A percentile compares a stretch with the other conserved stretches of the same genome.
phyloP scores from a whole-genome alignment of 2,113 vertebrate genomes.

The Colius striatus region DNA sequence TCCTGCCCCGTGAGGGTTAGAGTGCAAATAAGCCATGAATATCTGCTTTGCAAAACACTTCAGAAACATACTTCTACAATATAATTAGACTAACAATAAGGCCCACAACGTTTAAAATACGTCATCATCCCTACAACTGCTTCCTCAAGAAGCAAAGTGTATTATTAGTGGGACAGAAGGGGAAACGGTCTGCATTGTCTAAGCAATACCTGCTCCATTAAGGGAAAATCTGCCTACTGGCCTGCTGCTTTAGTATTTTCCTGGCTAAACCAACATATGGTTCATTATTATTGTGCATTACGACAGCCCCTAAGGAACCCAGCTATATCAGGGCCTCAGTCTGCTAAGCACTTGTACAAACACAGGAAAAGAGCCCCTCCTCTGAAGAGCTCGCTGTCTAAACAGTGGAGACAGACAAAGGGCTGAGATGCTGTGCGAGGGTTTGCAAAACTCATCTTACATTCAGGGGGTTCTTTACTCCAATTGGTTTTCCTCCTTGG shows the following conservation, averaged over 20 bases:
- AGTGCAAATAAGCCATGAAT: rapidly evolving
- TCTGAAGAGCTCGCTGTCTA: slow-evolving; percentile 60
- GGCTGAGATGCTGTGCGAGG: not conserved
- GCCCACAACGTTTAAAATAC: not conserved
- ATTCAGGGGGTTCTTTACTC: not conserved
- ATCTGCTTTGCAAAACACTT: not conserved
- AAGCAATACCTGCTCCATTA: slow-evolving; percentile 53
- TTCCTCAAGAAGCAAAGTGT: slow-evolving; percentile 39
- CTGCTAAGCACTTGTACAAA: slow-evolving; percentile 69
- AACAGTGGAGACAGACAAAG: slow-evolving; percentile 57
- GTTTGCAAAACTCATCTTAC: slow-evolving; percentile 13
- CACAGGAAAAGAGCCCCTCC: slow-evolving; percentile 69
- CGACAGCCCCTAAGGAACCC: slow-evolving; percentile 52
- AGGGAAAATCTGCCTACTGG: slow-evolving; percentile 23
- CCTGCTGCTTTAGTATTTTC: slow-evolving; percentile 32
- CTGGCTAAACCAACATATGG: slow-evolving; percentile 44
- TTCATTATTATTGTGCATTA: slow-evolving; percentile 36
- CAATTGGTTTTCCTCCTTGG: not conserved
- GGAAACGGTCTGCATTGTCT: slow-evolving; percentile 55
- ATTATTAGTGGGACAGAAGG: not conserved
- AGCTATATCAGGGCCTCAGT: slow-evolving; percentile 31
- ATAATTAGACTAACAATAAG: slow-evolving; percentile 1
- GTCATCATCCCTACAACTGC: slow-evolving; percentile 20
- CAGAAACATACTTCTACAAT: not conserved
- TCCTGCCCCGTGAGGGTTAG: not conserved